Evolutionary conservation across 2,888 invertebrate genomes (phyloP).

Genomic region (Lamellibrachia satsuma): DNA sequence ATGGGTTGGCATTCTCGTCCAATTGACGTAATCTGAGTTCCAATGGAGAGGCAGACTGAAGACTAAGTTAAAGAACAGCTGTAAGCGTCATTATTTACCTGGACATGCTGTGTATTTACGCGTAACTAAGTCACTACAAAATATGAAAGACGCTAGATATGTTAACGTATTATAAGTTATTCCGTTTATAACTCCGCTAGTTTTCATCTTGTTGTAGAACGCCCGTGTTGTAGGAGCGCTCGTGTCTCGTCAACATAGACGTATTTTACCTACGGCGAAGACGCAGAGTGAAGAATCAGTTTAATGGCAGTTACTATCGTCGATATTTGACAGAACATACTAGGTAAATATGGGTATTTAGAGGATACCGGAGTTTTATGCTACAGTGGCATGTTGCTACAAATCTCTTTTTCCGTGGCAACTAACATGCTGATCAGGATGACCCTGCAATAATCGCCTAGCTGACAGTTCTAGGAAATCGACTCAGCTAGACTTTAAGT

Average conservation of each 20-base stretch:
- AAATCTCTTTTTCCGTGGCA: background rate
- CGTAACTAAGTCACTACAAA: background rate
- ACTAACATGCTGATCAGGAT: no score
- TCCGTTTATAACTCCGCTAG: background rate
- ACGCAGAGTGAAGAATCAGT: background rate
- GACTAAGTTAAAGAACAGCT: background rate
- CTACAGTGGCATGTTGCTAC: no score
- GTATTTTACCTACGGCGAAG: background rate
- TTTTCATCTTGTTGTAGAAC: background rate
- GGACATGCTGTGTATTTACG: background rate
- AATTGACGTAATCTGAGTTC: background rate
- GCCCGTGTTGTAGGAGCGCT: background rate
- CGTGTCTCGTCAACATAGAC: background rate
- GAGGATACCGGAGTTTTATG: background rate
- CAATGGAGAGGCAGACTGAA: background rate
- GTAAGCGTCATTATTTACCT: background rate
- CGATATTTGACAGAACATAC: background rate
- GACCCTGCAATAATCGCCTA: no score
- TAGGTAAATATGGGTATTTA: conserved; percentile 6
- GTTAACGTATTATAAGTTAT: background rate
- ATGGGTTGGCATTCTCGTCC: background rate
- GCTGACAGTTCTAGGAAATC: no score
- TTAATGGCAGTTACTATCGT: background rate
- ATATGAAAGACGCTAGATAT: background rate
- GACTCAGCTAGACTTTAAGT: no score